Base-by-base conservation (phyloP, 2,113 vertebrate genomes). In the Cyanoramphus novaezelandiae region DNA sequence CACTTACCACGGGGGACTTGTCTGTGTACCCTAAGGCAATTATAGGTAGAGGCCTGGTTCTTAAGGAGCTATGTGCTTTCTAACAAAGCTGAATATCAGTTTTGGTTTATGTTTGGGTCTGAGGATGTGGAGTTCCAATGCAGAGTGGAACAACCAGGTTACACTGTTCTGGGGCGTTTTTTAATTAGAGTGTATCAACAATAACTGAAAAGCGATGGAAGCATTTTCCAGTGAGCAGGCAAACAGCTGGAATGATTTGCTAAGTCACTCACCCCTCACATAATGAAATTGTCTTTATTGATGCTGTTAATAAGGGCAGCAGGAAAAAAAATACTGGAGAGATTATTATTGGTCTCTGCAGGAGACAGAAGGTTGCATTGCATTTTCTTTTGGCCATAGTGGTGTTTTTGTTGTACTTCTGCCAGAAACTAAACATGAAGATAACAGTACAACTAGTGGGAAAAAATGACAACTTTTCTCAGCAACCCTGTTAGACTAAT, bases 201-300 rank as follows among this genome's bases (percentile, higher is more conserved):
- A 27, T 71, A 93, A 71, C 86, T 84, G 64, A 49, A 92, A 65
- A 94, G 76, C 60, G 44, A 19, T 93, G 33, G 60, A 81, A 82
- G 65, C 24, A 16, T 78, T 93, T 94, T 84, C 39, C 47, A 90
- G 69, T 81, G 63, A 93, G 68, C 52, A 14, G 52, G 37, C 21
- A 81, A 90, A 83, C 43, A 90, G 50, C 29, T 81, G 64, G 68
- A 92, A 86, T 79, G 80, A 84, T 94, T 92, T 92, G 55, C 37
- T 35, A 31, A 88, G 60, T 77, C 33, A 76, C 47, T 95, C 35
- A 47, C 52, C 60, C 78, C 25, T 83, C 57, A 37, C 69, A 37
- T 83, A 93, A 95, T 92, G 47, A 92, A 90, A 88, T 78, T 90
- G 88, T 88, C 62, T 78, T 95, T 95, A 96, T 88, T 96, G 86